Evolutionary conservation across 2,888 invertebrate species (phyloP).

Genomic region (Pyrrhia umbra): DNA sequence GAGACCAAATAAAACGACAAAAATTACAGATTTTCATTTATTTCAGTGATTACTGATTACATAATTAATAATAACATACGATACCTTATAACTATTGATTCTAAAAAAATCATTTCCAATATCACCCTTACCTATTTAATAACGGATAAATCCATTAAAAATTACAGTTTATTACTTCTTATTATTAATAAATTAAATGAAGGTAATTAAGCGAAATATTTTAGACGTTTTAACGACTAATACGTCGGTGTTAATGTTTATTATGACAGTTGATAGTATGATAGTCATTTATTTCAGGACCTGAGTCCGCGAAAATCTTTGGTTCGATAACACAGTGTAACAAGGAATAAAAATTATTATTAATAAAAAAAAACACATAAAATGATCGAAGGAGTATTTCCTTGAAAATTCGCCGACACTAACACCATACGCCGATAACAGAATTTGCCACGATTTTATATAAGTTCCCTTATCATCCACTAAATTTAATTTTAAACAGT

Average conservation of each 20-base stretch:
- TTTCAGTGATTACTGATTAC: conserved; percentile 90
- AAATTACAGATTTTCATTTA: conserved; percentile 84
- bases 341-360: conserved; percentile 60
- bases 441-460: conserved; percentile 75
- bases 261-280: conserved; percentile 58
- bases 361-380: conserved; percentile 55
- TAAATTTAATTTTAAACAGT: conserved; percentile 80
- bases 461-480: conserved; percentile 53
- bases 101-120: conserved; percentile 91
- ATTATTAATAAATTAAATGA: conserved; percentile 63
- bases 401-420: conserved; percentile 61
- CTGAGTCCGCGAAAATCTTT: conserved; percentile 64
- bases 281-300: conserved; percentile 47
- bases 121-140: conserved; percentile 89
- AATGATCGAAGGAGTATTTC: conserved; percentile 46
- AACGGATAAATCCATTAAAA: conserved; percentile 88
- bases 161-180: conserved; percentile 77
- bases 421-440: conserved; percentile 58
- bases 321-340: conserved; percentile 65
- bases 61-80: conserved; percentile 89
- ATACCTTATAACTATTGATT: conserved; percentile 89
- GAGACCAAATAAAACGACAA: conserved; percentile 66
- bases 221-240: conserved; percentile 63
- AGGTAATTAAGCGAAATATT: conserved; percentile 53
- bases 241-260: conserved; percentile 51